Conservation (phyloP, 2,797 vertebrate genomes). For the Capromys pilorides region DNA sequence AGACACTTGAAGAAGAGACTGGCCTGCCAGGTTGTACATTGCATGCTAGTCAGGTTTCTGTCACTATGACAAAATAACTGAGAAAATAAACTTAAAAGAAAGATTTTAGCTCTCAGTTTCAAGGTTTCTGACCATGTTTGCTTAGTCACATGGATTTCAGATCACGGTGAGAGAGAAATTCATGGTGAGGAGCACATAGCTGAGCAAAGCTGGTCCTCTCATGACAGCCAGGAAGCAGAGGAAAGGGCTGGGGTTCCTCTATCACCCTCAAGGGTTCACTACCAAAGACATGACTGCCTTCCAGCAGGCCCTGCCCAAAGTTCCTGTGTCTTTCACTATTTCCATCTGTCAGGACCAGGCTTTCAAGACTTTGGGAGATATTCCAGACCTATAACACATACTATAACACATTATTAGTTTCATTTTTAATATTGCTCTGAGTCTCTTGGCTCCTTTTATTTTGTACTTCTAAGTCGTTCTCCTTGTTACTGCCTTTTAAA, state of each 20-base stretch:
- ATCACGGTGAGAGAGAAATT: neutral
- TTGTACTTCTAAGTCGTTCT: neutral
- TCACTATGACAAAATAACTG: neutral
- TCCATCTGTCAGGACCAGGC: too few relatives aligned
- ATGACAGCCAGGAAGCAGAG: neutral
- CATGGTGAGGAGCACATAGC: neutral
- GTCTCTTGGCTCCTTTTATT: neutral
- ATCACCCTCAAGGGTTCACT: neutral
- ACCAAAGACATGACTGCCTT: neutral
- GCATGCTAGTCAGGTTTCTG: neutral
- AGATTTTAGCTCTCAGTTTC: neutral
- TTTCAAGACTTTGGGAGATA: neutral
- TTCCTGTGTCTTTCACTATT: neutral
- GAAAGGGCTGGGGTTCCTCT: neutral
- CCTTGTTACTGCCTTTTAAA: conserved; percentile 17
- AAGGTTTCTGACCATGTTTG: neutral
- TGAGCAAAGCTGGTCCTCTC: neutral
- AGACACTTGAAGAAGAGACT: neutral
- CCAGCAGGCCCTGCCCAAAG: neutral
- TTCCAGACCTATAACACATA: neutral
- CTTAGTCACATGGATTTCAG: neutral
- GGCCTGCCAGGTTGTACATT: neutral
- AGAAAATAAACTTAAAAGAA: neutral
- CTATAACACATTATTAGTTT: neutral
- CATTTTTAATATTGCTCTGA: conserved; percentile 25